phyloP scores from a whole-genome alignment of 2,113 vertebrate genomes.

The Platysteira castanea region DNA sequence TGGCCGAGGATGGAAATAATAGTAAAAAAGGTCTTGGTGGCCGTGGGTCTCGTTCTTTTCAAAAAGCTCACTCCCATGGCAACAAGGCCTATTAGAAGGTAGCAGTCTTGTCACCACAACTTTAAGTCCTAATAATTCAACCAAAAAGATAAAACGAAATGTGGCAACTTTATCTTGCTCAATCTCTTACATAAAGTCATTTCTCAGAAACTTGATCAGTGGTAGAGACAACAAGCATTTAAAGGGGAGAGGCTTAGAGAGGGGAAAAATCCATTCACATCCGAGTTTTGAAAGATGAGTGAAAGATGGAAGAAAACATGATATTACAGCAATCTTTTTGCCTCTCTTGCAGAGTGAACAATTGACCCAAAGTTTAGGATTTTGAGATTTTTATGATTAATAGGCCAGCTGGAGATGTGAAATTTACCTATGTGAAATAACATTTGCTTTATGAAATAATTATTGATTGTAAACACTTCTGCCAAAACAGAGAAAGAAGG shows the following conservation, averaged over 20 bases:
- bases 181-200: conserved; percentile 76
- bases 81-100: conserved; percentile 68
- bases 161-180: conserved; percentile 78
- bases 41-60: conserved; percentile 60
- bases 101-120: conserved; percentile 77
- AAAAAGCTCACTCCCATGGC: conserved; percentile 66
- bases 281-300: conserved; percentile 73
- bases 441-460: not conserved
- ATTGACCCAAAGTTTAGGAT: conserved; percentile 50
- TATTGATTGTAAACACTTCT: not conserved
- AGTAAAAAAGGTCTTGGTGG: conserved; percentile 55
- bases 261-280: conserved; percentile 71
- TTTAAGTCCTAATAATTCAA: conserved; percentile 76
- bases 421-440: not conserved
- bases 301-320: conserved; percentile 72
- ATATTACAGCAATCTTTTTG: conserved; percentile 51
- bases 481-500: not conserved
- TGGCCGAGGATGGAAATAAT: conserved; percentile 28
- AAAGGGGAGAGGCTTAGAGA: conserved; percentile 72
- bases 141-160: conserved; percentile 79
- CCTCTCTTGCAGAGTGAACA: conserved; percentile 19
- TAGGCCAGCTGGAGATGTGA: not conserved
- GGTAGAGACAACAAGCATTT: conserved; percentile 73
- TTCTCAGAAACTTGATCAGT: conserved; percentile 82
- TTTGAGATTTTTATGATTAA: conserved; percentile 43